These are phyloP conservation scores for Myotis yumanensis DNA, from an alignment of 2,113 vertebrate species.

Conservation along the genomic window DNA sequence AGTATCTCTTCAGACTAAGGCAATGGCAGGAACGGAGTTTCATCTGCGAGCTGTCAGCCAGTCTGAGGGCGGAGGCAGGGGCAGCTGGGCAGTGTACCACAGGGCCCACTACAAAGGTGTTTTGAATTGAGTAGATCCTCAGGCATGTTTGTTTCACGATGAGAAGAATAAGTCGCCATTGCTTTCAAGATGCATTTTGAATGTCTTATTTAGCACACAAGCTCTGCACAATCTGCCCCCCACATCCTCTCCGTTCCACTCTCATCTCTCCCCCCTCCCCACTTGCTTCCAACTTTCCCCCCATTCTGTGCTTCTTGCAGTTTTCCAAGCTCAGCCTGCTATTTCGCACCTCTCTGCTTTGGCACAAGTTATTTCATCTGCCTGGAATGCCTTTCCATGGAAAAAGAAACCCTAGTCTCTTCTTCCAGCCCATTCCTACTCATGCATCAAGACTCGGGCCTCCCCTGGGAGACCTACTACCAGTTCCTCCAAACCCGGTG, in stretches of 20 bases:
- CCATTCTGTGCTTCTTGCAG: slow-evolving; percentile 43
- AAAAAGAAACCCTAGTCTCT: slow-evolving; percentile 56
- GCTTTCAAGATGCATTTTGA: background rate
- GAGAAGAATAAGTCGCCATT: background rate
- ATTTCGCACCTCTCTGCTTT: slow-evolving; percentile 68
- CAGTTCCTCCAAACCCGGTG: background rate
- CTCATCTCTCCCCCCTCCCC: background rate
- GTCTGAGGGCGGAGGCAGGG: rapidly evolving
- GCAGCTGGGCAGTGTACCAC: rapidly evolving
- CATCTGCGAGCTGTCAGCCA: background rate
- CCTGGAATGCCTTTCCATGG: slow-evolving; percentile 52
- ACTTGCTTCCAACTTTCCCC: background rate
- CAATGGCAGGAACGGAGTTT: background rate
- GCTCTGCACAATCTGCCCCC: background rate
- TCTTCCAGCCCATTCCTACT: slow-evolving; percentile 40
- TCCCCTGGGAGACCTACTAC: background rate
- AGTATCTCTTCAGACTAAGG: background rate
- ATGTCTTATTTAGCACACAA: background rate
- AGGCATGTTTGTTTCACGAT: background rate
- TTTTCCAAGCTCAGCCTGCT: slow-evolving; percentile 15
- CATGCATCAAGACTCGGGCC: background rate
- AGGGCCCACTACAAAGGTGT: background rate
- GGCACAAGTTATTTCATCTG: slow-evolving; percentile 48
- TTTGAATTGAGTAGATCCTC: background rate
- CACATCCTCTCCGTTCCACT: background rate